Percentiles rank a stretch among this genome's conserved stretches.
These are phyloP conservation scores for Apogon talboti DNA, from an alignment of 2,797 vertebrate species.

Conservation along the genomic window DNA sequence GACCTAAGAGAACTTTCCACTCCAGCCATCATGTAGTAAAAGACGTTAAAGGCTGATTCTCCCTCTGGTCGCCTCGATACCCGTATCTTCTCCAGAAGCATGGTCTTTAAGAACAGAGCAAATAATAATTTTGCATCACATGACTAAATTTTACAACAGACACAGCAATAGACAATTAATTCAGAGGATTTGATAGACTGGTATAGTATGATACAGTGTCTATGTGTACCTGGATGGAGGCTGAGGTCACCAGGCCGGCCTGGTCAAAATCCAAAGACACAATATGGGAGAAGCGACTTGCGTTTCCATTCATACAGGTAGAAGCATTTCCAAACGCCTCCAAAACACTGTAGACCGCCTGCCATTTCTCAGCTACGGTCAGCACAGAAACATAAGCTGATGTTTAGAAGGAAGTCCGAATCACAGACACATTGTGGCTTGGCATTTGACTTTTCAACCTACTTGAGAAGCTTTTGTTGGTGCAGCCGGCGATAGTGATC, in stretches of 20 bases:
- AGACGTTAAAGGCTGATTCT: constrained; percentile 93
- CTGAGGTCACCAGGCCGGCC: constrained; percentile 94
- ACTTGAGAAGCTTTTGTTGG: constrained; percentile 93
- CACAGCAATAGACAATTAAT: neutral
- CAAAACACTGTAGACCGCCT: constrained; percentile 93
- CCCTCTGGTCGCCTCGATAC: constrained; percentile 88
- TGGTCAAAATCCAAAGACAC: constrained; percentile 97
- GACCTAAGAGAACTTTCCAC: constrained; percentile 90
- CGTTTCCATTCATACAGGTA: constrained; percentile 91
- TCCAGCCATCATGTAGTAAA: constrained; percentile 96
- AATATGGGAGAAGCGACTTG: constrained; percentile 96
- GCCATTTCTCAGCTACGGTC: constrained; percentile 93
- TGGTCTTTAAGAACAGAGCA: constrained; percentile 83
- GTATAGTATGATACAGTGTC: neutral
- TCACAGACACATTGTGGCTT: neutral
- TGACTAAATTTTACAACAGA: constrained; percentile 2
- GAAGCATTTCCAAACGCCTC: constrained; percentile 96
- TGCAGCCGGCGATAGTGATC: constrained; percentile 89
- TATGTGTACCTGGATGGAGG: constrained; percentile 91
- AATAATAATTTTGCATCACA: constrained; percentile 4
- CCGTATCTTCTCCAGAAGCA: constrained; percentile 94
- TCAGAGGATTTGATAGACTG: too few relatives aligned
- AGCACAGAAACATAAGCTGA: constrained; percentile 2
- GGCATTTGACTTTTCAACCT: constrained; percentile 51
- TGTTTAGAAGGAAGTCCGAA: neutral